Evolutionary conservation across 2,888 invertebrate species (phyloP).

Genomic region (Perithous albicinctus): DNA sequence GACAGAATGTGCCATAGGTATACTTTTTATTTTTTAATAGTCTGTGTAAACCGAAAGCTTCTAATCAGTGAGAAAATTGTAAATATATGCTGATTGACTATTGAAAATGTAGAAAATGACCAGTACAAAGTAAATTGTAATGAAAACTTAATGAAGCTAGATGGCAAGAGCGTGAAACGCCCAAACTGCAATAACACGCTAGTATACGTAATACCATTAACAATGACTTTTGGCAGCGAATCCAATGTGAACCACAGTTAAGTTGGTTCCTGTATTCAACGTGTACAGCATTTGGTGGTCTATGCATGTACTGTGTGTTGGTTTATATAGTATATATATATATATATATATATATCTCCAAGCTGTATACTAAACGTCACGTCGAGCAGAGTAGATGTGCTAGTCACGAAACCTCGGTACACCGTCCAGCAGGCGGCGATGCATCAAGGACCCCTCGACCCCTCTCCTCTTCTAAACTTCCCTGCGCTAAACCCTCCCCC

Average conservation of each 20-base stretch:
- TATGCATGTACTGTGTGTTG: constrained; percentile 4
- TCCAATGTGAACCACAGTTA: constrained; percentile 11
- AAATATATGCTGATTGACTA: neutral
- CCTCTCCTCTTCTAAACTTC: constrained; percentile 64
- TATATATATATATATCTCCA: constrained; percentile 10
- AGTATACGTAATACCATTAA: neutral
- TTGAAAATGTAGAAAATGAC: neutral
- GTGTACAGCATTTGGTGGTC: neutral
- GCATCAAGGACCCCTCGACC: constrained; percentile 74
- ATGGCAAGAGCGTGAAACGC: neutral
- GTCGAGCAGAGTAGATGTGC: constrained; percentile 59
- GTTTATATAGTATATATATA: no score
- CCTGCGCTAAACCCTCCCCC: no score
- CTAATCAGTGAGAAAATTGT: no score
- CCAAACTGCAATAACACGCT: neutral
- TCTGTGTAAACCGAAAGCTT: no score
- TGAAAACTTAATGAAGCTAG: neutral
- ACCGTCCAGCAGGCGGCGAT: constrained; percentile 77
- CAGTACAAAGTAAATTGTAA: neutral
- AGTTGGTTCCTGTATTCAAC: neutral
- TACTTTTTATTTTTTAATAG: no score
- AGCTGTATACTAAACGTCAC: constrained; percentile 51
- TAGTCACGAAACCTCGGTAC: constrained; percentile 74
- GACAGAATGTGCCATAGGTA: no score
- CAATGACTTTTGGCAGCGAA: neutral